Conservation (phyloP, 2,797 vertebrate species). For the Carcharodon carcharias region DNA sequence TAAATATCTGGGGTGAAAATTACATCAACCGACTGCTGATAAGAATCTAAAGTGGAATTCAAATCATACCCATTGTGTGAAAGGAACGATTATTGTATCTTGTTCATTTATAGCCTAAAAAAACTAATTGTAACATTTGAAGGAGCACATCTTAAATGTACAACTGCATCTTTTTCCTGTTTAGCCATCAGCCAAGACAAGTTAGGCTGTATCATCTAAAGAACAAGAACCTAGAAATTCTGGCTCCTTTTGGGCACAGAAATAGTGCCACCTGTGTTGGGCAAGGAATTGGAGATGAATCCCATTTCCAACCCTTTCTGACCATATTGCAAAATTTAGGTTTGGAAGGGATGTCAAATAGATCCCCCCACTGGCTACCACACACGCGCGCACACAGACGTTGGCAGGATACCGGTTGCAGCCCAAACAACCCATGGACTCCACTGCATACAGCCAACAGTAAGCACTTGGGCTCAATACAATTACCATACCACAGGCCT, state of each 20-base stretch:
- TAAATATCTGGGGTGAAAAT: neutral
- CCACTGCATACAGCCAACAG: neutral
- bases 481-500: neutral
- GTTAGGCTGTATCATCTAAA: no score
- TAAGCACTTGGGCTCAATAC: neutral
- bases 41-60: conserved; percentile 7
- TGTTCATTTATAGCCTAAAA: neutral
- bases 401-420: neutral
- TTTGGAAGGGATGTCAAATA: neutral
- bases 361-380: neutral
- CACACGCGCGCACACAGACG: neutral
- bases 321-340: neutral
- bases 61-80: neutral
- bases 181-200: neutral
- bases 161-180: neutral
- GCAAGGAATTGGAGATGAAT: neutral
- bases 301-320: neutral
- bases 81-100: neutral
- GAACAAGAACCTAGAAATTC: neutral
- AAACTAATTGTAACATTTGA: neutral
- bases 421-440: neutral
- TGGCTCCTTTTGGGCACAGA: neutral
- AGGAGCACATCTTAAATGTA: neutral
- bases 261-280: neutral
- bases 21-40: neutral